Conservation (phyloP, 2,113 vertebrate species). For the Paradisaea rubra region DNA sequence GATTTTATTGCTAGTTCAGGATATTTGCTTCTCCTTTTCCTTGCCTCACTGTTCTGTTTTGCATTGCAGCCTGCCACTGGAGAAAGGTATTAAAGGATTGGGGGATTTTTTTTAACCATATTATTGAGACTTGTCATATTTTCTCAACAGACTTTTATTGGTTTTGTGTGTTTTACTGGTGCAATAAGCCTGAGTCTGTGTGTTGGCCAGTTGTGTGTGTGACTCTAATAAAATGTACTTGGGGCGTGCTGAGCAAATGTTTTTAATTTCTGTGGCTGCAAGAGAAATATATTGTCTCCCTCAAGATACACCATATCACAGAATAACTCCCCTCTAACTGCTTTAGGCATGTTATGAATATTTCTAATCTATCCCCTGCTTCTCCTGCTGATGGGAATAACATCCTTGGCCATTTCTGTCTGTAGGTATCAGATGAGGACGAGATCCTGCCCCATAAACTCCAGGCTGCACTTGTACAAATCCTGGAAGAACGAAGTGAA, state of each 20-base stretch:
- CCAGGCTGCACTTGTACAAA: slow-evolving; percentile 87
- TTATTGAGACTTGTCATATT: background rate
- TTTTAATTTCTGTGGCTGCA: background rate
- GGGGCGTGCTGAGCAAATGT: background rate
- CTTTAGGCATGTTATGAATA: background rate
- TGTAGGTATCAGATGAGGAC: slow-evolving; percentile 89
- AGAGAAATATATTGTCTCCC: background rate
- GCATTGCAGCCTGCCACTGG: slow-evolving; percentile 40
- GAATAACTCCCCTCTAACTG: background rate
- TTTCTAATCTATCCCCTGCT: background rate
- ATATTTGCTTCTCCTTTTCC: background rate
- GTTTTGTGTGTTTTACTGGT: background rate
- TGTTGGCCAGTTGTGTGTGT: background rate
- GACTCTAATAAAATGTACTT: background rate
- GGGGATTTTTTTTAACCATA: background rate
- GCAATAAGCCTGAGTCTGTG: background rate
- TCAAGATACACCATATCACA: background rate
- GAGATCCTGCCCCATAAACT: slow-evolving; percentile 95
- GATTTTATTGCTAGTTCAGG: background rate
- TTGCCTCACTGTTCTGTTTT: slow-evolving; percentile 29
- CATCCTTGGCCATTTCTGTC: background rate
- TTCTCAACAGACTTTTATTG: background rate
- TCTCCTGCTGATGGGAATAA: background rate
- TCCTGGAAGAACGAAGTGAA: slow-evolving; percentile 86
- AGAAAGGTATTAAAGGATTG: slow-evolving; percentile 28